These are phyloP conservation scores for Panagrolaimus sp. DNA, from an alignment of 1,140 invertebrate genomes.

Conservation along the genomic window DNA sequence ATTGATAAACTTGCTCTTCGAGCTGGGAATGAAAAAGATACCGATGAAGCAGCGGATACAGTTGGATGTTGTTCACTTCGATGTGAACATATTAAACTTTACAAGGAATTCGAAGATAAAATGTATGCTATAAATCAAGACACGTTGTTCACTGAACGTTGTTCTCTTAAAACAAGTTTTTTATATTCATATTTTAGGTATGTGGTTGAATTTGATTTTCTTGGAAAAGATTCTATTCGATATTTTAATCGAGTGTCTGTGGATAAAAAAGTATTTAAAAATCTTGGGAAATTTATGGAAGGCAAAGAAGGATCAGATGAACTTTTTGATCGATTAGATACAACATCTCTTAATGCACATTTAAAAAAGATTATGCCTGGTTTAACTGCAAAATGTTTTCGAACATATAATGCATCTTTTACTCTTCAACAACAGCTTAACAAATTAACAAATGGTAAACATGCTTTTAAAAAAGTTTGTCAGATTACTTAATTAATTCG, in stretches of 20 bases:
- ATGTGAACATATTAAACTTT: constrained; percentile 86
- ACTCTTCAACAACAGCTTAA: constrained; percentile 93
- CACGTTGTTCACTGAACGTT: too few species aligned
- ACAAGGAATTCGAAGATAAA: constrained; percentile 79
- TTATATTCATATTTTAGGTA: constrained; percentile 68
- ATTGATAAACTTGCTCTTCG: constrained; percentile 96
- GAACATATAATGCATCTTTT: constrained; percentile 97
- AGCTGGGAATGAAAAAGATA: constrained; percentile 99
- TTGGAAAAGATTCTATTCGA: constrained; percentile 85
- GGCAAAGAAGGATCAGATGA: constrained; percentile 91
- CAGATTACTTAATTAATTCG: not conserved
- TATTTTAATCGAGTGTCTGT: constrained; percentile 96
- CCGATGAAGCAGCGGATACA: constrained; percentile 78
- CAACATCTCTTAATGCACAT: constrained; percentile 91
- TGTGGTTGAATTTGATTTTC: constrained; percentile 97
- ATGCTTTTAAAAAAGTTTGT: too few species aligned
- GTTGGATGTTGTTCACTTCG: constrained; percentile 99
- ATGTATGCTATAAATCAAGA: too few species aligned
- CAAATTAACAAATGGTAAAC: constrained; percentile 72
- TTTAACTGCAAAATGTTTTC: constrained; percentile 97
- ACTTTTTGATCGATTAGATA: constrained; percentile 95
- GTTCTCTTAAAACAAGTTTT: too few species aligned
- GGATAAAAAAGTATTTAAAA: constrained; percentile 96
- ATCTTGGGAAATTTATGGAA: constrained; percentile 93
- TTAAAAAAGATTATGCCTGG: constrained; percentile 95